A percentile compares a stretch with the other conserved stretches of the same genome.
These are phyloP conservation scores for Cuniculus paca DNA, from an alignment of 2,797 vertebrate species.

Conservation along the genomic window DNA sequence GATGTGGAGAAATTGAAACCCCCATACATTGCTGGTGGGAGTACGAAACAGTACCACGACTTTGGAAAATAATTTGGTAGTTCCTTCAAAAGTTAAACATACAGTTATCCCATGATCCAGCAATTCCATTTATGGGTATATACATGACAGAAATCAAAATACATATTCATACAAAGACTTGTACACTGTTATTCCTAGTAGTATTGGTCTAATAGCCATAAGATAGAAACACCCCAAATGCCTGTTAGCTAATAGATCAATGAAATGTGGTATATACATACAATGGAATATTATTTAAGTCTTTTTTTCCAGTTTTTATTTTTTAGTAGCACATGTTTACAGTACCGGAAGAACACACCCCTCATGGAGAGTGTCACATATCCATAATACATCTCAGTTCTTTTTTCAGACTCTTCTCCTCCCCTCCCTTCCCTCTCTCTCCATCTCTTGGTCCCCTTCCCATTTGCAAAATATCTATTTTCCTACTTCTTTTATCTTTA, in stretches of 20 bases:
- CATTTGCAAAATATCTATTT: neutral
- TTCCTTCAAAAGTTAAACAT: slow-evolving; percentile 25
- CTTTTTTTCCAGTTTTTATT: neutral
- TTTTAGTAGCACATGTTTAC: neutral
- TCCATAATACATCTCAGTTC: neutral
- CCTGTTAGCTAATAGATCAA: neutral
- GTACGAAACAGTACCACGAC: neutral
- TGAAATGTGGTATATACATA: neutral
- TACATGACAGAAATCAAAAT: slow-evolving; percentile 28
- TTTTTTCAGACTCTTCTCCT: neutral
- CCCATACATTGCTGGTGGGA: neutral
- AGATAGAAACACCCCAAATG: neutral
- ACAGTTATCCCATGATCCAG: neutral
- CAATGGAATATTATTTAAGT: neutral
- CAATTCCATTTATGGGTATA: neutral
- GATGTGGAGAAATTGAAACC: neutral
- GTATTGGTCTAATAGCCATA: neutral
- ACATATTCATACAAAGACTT: neutral
- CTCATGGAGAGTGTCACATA: neutral
- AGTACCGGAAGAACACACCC: no score
- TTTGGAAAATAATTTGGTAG: slow-evolving; percentile 15
- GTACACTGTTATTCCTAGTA: neutral
- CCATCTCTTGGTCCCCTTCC: neutral
- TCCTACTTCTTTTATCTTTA: neutral
- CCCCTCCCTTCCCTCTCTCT: neutral